A percentile compares a stretch with the other conserved stretches of the same genome.
Evolutionary conservation across 2,797 vertebrate genomes (phyloP).

Genomic region (Setipinna tenuifilis): DNA sequence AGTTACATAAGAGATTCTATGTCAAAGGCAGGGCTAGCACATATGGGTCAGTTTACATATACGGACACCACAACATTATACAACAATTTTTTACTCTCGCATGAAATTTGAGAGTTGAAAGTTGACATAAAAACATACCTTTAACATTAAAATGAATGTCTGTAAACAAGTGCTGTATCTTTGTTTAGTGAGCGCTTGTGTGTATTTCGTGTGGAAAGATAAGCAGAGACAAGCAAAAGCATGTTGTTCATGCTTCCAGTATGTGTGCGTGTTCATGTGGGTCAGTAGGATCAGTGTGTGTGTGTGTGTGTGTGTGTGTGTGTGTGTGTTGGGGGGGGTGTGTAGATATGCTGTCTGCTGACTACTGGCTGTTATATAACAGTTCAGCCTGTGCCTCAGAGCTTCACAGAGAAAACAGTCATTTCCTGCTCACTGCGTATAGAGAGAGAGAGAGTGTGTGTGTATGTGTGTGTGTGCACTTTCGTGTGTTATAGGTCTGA

Average conservation of each 20-base stretch:
- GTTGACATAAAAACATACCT: background rate
- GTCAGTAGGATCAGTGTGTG: conserved; percentile 2
- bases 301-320: background rate
- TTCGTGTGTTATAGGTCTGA: background rate
- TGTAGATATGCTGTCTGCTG: background rate
- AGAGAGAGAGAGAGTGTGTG: background rate
- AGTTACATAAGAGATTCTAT: background rate
- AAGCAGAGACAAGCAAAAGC: background rate
- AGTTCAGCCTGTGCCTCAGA: background rate
- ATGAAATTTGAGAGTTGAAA: background rate
- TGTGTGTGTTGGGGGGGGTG: background rate
- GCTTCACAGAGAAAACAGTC: conserved; percentile 21
- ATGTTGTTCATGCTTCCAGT: background rate
- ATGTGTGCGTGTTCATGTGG: background rate
- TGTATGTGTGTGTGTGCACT: background rate
- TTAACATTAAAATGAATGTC: background rate
- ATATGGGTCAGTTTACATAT: background rate
- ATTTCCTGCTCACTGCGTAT: conserved; percentile 1
- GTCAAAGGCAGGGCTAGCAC: background rate
- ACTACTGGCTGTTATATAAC: conserved; percentile 22
- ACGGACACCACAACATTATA: background rate
- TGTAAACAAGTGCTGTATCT: background rate
- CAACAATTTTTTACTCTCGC: background rate
- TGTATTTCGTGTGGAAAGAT: background rate
- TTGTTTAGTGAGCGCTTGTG: background rate